Evolutionary conservation across 2,113 vertebrate species (phyloP).

Genomic region (Callipepla californica): DNA sequence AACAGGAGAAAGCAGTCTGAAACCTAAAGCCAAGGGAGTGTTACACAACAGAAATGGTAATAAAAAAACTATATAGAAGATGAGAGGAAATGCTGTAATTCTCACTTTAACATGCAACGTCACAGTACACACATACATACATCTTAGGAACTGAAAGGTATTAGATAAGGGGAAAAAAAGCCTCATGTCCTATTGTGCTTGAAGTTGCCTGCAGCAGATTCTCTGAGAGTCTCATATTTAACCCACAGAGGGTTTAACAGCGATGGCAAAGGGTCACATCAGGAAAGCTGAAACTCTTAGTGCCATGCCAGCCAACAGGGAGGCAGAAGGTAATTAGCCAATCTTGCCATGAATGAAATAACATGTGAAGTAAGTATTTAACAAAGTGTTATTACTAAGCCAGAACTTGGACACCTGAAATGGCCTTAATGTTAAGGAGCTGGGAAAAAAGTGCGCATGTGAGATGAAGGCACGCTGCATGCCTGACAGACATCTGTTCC

Average conservation of each 20-base stretch:
- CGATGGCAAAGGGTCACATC: neutral
- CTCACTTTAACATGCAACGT: neutral
- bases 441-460: neutral
- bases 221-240: neutral
- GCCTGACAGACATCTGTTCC: neutral
- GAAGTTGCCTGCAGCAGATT: neutral
- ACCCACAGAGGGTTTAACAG: neutral
- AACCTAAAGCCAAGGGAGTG: neutral
- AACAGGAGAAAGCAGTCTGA: neutral
- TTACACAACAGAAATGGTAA: neutral
- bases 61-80: neutral
- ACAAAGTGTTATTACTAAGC: neutral
- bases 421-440: neutral
- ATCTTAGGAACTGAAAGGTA: accelerated
- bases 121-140: neutral
- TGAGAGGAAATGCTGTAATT: neutral
- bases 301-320: neutral
- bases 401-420: neutral
- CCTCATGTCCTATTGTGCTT: neutral
- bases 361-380: neutral
- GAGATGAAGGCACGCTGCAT: neutral
- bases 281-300: neutral
- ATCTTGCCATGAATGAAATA: neutral
- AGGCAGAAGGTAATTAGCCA: conserved; percentile 29
- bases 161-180: neutral